These are phyloP conservation scores for Lasioglossum calceatum DNA, from an alignment of 2,888 invertebrate species.

Conservation along the genomic window DNA sequence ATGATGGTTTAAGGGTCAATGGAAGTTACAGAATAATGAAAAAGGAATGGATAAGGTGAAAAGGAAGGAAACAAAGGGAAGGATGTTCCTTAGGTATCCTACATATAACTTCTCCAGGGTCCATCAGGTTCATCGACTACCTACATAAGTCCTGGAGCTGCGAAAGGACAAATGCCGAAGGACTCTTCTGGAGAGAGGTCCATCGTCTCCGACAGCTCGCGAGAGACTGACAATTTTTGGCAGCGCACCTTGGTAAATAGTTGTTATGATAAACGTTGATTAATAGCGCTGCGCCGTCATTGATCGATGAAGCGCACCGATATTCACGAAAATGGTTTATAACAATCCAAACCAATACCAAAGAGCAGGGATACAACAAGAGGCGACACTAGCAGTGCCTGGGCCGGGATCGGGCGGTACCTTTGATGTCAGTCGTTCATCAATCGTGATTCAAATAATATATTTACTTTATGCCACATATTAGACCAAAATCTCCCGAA, in stretches of 20 bases:
- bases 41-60: too few relatives aligned
- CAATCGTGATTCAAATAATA: background rate
- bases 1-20: too few relatives aligned
- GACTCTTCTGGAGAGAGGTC: too few relatives aligned
- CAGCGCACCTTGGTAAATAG: background rate
- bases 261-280: background rate
- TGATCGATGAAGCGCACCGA: background rate
- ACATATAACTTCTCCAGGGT: too few relatives aligned
- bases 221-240: constrained; percentile 1
- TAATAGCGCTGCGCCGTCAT: background rate
- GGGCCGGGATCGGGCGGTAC: too few relatives aligned
- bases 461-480: background rate
- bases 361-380: too few relatives aligned
- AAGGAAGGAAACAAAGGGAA: too few relatives aligned
- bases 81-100: too few relatives aligned
- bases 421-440: too few relatives aligned
- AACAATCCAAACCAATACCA: background rate
- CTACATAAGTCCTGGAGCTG: background rate
- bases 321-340: background rate
- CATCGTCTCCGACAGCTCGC: background rate
- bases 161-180: background rate
- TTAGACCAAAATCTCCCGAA: background rate
- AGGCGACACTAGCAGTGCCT: too few relatives aligned
- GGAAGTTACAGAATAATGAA: too few relatives aligned
- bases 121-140: background rate